Percentiles rank a stretch among this genome's conserved stretches.
Evolutionary conservation across 2,797 vertebrate genomes (phyloP).

Genomic region (Acropternis orthonyx): DNA sequence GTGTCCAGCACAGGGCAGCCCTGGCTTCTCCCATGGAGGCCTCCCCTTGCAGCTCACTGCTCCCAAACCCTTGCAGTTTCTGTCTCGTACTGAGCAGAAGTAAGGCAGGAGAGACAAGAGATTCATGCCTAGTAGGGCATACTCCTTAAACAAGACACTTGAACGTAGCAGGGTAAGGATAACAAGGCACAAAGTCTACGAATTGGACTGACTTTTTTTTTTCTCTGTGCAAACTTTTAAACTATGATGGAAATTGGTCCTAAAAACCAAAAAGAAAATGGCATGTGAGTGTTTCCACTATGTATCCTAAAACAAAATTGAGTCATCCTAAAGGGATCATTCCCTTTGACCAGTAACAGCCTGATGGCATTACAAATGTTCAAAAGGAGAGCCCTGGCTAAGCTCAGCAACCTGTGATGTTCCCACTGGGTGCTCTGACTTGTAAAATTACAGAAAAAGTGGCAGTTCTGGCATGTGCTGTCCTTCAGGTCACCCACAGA

Average conservation of each 20-base stretch:
- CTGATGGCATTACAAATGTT: not conserved
- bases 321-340: not conserved
- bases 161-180: not conserved
- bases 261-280: not conserved
- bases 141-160: not conserved
- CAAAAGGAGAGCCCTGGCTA: not conserved
- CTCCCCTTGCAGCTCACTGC: rapidly evolving
- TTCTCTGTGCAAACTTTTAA: not conserved
- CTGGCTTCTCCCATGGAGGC: not conserved
- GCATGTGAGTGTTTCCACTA: not conserved
- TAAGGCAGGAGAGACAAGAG: not conserved
- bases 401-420: rapidly evolving
- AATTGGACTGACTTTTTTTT: not conserved
- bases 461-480: not conserved
- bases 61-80: not conserved
- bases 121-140: not conserved
- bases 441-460: not conserved
- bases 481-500: not conserved
- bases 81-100: rapidly evolving
- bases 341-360: not conserved
- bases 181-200: not conserved
- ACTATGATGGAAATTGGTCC: not conserved
- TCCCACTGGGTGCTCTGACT: not conserved
- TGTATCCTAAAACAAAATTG: not conserved
- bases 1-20: too few relatives aligned